Percentiles rank a stretch among this genome's conserved stretches.
Evolutionary conservation across 2,888 invertebrate genomes (phyloP).

Genomic region (Chalcis sispes): DNA sequence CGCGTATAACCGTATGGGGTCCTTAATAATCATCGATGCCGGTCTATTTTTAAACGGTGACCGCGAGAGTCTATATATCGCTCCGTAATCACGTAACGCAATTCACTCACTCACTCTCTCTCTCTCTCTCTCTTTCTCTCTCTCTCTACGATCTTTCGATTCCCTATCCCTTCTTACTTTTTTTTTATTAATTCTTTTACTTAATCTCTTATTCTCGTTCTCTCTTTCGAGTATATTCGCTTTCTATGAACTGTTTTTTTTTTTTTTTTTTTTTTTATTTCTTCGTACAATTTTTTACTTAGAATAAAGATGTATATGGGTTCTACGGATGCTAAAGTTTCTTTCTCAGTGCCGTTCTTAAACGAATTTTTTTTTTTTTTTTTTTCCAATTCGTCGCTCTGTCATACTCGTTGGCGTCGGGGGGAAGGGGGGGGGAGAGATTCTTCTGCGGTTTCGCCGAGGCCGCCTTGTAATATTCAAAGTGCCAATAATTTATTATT

Average conservation of each 20-base stretch:
- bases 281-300: neutral
- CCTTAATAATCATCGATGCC: constrained; percentile 69
- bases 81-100: constrained; percentile 67
- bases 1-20: constrained; percentile 59
- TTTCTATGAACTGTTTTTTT: too few species aligned
- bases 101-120: constrained; percentile 60
- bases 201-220: constrained; percentile 7
- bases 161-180: too few species aligned
- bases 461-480: constrained; percentile 5
- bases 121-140: constrained; percentile 62
- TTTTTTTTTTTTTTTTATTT: neutral
- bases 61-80: constrained; percentile 70
- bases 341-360: neutral
- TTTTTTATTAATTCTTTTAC: neutral
- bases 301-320: neutral
- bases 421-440: neutral
- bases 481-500: constrained; percentile 36
- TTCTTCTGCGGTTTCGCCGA: constrained; percentile 22
- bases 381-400: neutral
- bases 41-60: constrained; percentile 74
- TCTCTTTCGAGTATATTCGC: neutral
- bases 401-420: too few species aligned
- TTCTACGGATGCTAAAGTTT: neutral
- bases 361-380: neutral
- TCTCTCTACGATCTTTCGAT: constrained; percentile 39